Conservation (phyloP, 2,113 vertebrate genomes). For the Myotis yumanensis region DNA sequence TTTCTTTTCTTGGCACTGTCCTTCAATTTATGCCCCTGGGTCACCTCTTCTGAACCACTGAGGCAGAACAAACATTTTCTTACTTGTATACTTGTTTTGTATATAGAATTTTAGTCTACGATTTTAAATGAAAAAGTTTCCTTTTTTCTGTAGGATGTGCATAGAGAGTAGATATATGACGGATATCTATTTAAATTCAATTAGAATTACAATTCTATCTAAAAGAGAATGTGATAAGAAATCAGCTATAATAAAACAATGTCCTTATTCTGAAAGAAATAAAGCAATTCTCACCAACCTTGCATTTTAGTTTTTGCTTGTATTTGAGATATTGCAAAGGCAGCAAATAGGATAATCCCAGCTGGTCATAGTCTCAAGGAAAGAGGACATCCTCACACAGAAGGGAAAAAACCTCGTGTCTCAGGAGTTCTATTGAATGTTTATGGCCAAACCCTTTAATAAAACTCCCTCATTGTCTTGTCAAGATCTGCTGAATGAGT, state of each 20-base stretch:
- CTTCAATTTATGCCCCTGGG: background rate
- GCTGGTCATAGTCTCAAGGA: background rate
- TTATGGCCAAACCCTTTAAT: conserved; percentile 58
- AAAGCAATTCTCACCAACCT: background rate
- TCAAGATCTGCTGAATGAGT: conserved; percentile 64
- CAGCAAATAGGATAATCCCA: conserved; percentile 23
- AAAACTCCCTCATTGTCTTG: conserved; percentile 62
- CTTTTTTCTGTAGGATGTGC: background rate
- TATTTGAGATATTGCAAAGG: background rate
- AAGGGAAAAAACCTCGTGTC: conserved; percentile 9
- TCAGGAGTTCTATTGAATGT: conserved; percentile 59
- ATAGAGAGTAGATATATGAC: background rate
- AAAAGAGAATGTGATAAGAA: background rate
- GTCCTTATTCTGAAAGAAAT: background rate
- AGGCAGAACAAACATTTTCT: background rate
- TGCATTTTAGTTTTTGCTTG: conserved; percentile 24
- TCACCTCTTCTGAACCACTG: background rate
- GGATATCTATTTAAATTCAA: conserved; percentile 7
- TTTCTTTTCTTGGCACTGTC: background rate
- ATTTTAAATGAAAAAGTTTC: background rate
- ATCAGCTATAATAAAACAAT: background rate
- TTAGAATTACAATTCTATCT: background rate
- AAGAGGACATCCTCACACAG: background rate
- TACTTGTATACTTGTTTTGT: background rate
- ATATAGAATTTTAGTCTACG: background rate